Base-by-base conservation (phyloP, 2,888 invertebrate species). In the Macrophya annulata region DNA sequence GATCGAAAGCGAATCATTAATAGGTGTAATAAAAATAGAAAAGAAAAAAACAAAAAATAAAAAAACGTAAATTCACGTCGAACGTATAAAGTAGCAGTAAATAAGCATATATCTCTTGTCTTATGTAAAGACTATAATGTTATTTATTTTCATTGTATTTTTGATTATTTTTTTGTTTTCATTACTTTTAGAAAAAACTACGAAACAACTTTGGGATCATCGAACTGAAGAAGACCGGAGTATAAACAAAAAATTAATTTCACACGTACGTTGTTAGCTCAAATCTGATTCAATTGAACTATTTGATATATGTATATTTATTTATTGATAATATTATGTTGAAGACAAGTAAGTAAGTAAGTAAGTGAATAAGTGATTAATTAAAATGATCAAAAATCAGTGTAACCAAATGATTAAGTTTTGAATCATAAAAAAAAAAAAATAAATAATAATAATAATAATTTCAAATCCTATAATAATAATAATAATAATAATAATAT, bases 171-270 rank as follows among this genome's bases (percentile, higher is more conserved):
- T 25, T 71, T 9, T 76, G 21, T 72, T 43, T 25, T 48, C 25
- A 48, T 79, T 59, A 5, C n/a, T 79, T 79, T 9, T 15, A 81
- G 81, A 62, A 59, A 37, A 81, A 81, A 4, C 45, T 40, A 81
- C 43, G 62, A 25, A 21, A 40, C 81, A 55, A 55, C 55, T 21
- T 21, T 62, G n/a, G 81, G 59, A 62, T 81, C 62, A 21, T 62
- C 62, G 62, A 62, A 81, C 40, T 81, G 62, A 81, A 59, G 31
- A 37, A 76, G 6, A 62, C 62, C 62, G 37, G 21, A n/a, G 9
- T 62, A 21, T 62, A 21, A 12, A 48, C 1, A 48, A 62, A 21
- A 10, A 62, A 4, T 62, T 25, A 62, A 25, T 25, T 25, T 21
- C 25, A 40, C n/a, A 15, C 40, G n/a, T 71, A 37, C 71, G 37